Conservation (phyloP, 2,113 vertebrate species). For the Mola mola region DNA sequence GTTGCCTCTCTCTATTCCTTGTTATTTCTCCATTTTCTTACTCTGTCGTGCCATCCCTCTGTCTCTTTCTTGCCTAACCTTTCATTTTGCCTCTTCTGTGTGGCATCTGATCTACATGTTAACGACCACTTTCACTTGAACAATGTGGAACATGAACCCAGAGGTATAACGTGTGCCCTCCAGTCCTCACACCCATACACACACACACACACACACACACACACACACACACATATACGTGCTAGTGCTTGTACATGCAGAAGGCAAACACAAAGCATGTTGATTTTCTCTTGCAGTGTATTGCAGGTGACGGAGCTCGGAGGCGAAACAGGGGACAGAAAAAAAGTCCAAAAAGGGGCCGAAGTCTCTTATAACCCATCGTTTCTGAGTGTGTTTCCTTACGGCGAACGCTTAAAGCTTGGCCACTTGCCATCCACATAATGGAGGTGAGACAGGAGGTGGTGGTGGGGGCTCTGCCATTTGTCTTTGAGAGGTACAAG, state of each 20-base stretch:
- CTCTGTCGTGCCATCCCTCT: constrained; percentile 6
- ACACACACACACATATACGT: constrained; percentile 11
- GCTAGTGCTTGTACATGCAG: too few relatives aligned
- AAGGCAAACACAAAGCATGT: constrained; percentile 11
- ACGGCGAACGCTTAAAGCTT: constrained; percentile 61
- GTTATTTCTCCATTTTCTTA: constrained; percentile 15
- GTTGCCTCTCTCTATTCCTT: constrained; percentile 25
- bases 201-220: constrained; percentile 1
- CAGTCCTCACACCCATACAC: constrained; percentile 19
- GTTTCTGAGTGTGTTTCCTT: constrained; percentile 39
- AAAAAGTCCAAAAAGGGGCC: constrained; percentile 23
- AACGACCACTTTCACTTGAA: constrained; percentile 63
- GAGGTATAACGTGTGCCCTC: constrained; percentile 37
- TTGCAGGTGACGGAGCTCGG: background rate
- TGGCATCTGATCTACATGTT: constrained; percentile 74
- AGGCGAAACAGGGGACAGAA: constrained; percentile 1
- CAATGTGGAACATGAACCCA: constrained; percentile 48
- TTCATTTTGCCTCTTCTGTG: constrained; percentile 34
- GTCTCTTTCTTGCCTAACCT: constrained; percentile 26
- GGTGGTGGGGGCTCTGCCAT: constrained; percentile 16
- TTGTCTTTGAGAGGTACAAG: constrained; percentile 53
- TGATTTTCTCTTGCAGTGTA: constrained; percentile 1
- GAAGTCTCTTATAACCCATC: constrained; percentile 34
- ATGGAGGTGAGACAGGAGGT: constrained; percentile 41
- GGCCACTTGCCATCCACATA: constrained; percentile 67